A percentile compares a stretch with the other conserved stretches of the same genome.
phyloP scores from a whole-genome alignment of 1,140 invertebrate species.

The Lutraria rhynchaena region DNA sequence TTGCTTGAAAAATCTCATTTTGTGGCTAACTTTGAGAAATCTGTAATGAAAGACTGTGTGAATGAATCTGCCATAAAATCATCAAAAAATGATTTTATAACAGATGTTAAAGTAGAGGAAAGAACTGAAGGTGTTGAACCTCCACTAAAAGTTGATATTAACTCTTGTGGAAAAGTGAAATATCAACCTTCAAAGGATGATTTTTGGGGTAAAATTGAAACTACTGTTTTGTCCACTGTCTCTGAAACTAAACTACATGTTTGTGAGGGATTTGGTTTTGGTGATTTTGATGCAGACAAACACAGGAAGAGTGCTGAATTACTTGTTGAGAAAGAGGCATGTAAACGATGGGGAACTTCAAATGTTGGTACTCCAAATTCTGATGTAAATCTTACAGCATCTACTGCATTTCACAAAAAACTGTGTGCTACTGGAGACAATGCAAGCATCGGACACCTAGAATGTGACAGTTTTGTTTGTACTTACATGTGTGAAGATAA shows the following conservation, averaged over 20 bases:
- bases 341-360: slow-evolving; percentile 23
- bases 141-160: neutral
- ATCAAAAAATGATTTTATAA: neutral
- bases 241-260: slow-evolving; percentile 6
- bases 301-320: slow-evolving; percentile 5
- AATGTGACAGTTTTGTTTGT: slow-evolving; percentile 14
- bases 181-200: no score
- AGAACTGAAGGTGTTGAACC: neutral
- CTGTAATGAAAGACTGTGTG: neutral
- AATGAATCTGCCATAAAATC: neutral
- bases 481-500: slow-evolving; percentile 20
- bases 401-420: slow-evolving; percentile 12
- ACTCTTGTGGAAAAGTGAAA: no score
- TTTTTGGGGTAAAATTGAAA: no score
- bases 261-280: slow-evolving; percentile 7
- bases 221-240: no score
- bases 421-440: neutral
- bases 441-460: slow-evolving; percentile 1
- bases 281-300: slow-evolving; percentile 16
- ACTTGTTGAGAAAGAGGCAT: slow-evolving; percentile 7
- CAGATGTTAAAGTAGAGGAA: neutral
- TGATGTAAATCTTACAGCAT: slow-evolving; percentile 34
- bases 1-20: slow-evolving; percentile 11
- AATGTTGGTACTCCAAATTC: neutral
- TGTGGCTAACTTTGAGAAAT: neutral